Evolutionary conservation across 2,888 invertebrate species (phyloP).

Genomic region (Rhaphigaster nebulosa): DNA sequence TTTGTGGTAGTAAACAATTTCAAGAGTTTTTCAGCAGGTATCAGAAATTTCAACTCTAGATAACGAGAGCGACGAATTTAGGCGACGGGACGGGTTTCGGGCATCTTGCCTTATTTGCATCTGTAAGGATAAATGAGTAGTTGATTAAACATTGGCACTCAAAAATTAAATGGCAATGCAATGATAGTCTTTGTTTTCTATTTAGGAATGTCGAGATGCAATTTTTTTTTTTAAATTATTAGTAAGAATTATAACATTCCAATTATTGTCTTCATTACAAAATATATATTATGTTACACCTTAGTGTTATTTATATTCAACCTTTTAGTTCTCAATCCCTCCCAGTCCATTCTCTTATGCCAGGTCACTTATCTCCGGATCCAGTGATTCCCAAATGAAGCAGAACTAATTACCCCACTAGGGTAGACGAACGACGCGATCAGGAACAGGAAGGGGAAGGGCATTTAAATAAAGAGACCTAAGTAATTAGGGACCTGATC

Average conservation of each 20-base stretch:
- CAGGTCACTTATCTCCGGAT: constrained; percentile 23
- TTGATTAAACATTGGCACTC: no score
- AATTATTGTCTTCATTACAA: not conserved
- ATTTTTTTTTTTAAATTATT: no score
- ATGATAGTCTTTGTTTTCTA: no score
- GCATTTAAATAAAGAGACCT: constrained; percentile 29
- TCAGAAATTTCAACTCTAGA: no score
- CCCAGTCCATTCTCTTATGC: not conserved
- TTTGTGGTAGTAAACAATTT: no score
- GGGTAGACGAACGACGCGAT: not conserved
- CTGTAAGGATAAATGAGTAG: no score
- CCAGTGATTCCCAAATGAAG: not conserved
- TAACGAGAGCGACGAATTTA: no score
- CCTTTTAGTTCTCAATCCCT: not conserved
- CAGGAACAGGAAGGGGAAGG: constrained; percentile 10
- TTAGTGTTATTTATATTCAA: not conserved
- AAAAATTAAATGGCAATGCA: no score
- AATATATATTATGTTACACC: not conserved
- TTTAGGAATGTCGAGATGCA: no score
- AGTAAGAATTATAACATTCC: not conserved
- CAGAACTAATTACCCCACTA: not conserved
- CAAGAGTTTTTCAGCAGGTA: no score
- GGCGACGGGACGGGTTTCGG: no score
- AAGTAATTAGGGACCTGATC: constrained; percentile 47
- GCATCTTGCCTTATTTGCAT: no score